These are phyloP conservation scores for Arrhopalites spinosus DNA, from an alignment of 2,888 invertebrate genomes.

Conservation along the genomic window DNA sequence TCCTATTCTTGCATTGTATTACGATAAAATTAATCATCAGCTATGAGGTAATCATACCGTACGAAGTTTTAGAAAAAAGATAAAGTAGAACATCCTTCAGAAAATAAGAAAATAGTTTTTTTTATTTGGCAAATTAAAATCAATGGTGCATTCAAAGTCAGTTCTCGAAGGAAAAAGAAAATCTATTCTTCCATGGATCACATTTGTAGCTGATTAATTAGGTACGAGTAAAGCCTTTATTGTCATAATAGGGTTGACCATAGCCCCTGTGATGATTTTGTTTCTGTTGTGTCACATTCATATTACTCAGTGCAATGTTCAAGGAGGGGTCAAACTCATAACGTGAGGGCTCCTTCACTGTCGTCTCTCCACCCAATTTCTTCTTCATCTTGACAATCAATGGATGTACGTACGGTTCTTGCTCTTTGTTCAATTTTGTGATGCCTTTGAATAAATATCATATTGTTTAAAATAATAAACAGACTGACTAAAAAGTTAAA, in stretches of 20 bases:
- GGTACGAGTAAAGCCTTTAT: not conserved
- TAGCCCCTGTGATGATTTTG: slow-evolving; percentile 2
- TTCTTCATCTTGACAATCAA: not conserved
- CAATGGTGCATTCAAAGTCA: not conserved
- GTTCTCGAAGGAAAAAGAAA: too few species aligned
- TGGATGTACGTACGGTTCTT: slow-evolving; percentile 54
- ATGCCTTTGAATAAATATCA: slow-evolving; percentile 40
- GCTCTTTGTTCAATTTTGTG: slow-evolving; percentile 46
- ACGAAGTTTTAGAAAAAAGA: too few species aligned
- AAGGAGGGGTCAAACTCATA: not conserved
- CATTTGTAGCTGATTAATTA: not conserved
- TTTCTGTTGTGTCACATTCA: not conserved
- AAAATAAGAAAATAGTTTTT: too few species aligned
- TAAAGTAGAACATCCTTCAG: too few species aligned
- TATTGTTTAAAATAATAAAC: not conserved
- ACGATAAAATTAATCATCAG: too few species aligned
- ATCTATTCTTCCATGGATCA: not conserved
- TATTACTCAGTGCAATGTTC: not conserved
- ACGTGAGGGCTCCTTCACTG: not conserved
- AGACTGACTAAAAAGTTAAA: too few species aligned
- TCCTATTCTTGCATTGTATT: too few species aligned
- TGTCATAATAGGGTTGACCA: not conserved
- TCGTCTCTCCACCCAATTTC: not conserved
- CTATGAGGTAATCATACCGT: too few species aligned
- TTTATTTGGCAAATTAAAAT: too few species aligned